Evolutionary conservation across 1,140 invertebrate genomes (phyloP), one percentile per base, ranked within the genome.

Genomic region (Dendroctonus ponderosae): DNA sequence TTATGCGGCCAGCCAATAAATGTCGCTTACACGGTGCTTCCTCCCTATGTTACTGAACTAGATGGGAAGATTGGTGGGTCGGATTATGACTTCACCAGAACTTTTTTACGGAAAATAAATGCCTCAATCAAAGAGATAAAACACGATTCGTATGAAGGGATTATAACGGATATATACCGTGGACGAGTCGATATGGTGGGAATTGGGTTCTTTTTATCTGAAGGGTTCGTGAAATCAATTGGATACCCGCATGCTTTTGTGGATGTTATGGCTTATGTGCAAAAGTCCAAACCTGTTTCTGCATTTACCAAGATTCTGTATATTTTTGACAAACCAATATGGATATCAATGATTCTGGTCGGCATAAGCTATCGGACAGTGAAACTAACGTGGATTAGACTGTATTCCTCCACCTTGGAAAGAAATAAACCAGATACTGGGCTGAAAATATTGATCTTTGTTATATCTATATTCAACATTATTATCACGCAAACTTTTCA

Each of bases 241-340:
- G 58, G 43, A 0, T 60, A 60, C 39, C 58, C 58, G 4, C 58
- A 60, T 49, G 58, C 15, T 11, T 48, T 44, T 38, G 9, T 60
- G 46, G 46, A 60, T 60, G 12, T 60, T 8, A 46, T 49, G 26
- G 37, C 49, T 8, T 48, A 39, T 12, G 46, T 60, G 58, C 7
- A 46, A 6, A 60, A 15, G 2, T 3, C 44, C 14, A 5, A 12
- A 39, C 52, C 4, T 49, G 26, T 39, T 11, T 49, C 58, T 9
- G 40, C 58, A n/a, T 42, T 49, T 38, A 38, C 38, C 37, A 49
- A 6, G 9, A 9, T 60, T 6, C 12, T 60, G 7, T 49, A 60
- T n/a, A 60, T 60, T 8, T 60, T 60, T 3, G 58, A 60, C 39
- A n/a, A 38, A 11, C 39, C 49, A 14, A 49, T 26, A n/a, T 60